A percentile compares a stretch with the other conserved stretches of the same genome.
These are phyloP conservation scores for Parelbella ahira DNA, from an alignment of 2,888 invertebrate species.

Conservation along the genomic window DNA sequence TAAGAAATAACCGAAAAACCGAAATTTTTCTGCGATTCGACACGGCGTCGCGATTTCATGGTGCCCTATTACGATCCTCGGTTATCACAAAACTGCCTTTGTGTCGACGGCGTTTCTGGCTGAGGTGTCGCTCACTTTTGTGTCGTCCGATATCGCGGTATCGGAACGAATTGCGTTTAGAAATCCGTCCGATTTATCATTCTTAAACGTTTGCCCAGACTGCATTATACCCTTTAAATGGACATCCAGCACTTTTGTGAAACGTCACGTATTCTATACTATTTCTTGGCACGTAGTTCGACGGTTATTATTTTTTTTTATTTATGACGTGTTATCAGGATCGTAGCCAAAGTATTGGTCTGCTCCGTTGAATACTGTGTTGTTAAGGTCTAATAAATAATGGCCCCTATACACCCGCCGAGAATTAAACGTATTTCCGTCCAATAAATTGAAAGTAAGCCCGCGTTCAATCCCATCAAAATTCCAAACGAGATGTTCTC, in stretches of 20 bases:
- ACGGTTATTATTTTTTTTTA: constrained; percentile 34
- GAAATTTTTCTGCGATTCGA: constrained; percentile 80
- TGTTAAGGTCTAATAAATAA: constrained; percentile 9
- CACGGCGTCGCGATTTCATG: constrained; percentile 71
- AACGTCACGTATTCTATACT: constrained; percentile 66
- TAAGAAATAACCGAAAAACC: constrained; percentile 82
- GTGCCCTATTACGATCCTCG: constrained; percentile 64
- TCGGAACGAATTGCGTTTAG: constrained; percentile 73
- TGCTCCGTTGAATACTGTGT: not conserved
- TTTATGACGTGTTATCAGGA: constrained; percentile 26
- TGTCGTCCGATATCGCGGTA: constrained; percentile 49
- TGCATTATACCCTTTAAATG: constrained; percentile 62
- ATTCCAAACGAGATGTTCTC: constrained; percentile 15
- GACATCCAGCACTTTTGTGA: constrained; percentile 60
- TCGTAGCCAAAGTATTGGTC: constrained; percentile 1
- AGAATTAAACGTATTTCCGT: constrained; percentile 8
- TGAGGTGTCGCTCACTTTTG: constrained; percentile 64
- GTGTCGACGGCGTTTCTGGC: constrained; percentile 29
- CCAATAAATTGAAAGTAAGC: constrained; percentile 17
- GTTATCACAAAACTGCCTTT: constrained; percentile 32
- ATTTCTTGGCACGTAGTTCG: constrained; percentile 51
- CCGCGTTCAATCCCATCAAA: constrained; percentile 15
- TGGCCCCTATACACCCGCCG: constrained; percentile 4
- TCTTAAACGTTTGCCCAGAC: constrained; percentile 63
- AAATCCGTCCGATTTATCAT: constrained; percentile 73